These are phyloP conservation scores for Seira ritae DNA, from an alignment of 2,888 invertebrate genomes.

Conservation along the genomic window DNA sequence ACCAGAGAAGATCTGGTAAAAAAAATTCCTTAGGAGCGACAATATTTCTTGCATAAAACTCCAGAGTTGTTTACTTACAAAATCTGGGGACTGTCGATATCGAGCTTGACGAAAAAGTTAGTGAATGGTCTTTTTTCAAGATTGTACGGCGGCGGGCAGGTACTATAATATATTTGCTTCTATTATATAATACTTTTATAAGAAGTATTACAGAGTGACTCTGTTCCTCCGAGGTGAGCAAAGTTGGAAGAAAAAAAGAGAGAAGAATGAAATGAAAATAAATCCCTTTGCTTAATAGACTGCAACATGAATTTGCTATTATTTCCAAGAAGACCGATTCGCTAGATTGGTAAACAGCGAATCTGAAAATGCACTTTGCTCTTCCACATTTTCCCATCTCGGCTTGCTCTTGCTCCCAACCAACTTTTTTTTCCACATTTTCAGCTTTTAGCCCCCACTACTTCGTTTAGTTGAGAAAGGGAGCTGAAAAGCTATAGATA, in stretches of 20 bases:
- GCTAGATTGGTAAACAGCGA: slow-evolving; percentile 74
- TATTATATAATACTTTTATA: too few relatives aligned
- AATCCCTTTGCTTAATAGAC: slow-evolving; percentile 79
- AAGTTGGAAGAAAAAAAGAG: slow-evolving; percentile 50
- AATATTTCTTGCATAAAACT: too few relatives aligned
- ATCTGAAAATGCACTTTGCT: slow-evolving; percentile 74
- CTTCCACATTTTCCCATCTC: slow-evolving; percentile 71
- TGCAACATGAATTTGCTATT: slow-evolving; percentile 79
- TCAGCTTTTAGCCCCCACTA: slow-evolving; percentile 54
- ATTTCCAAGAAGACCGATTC: slow-evolving; percentile 77
- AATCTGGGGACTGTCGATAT: too few relatives aligned
- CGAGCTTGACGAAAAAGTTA: too few relatives aligned
- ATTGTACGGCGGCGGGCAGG: too few relatives aligned
- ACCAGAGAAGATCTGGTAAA: too few relatives aligned
- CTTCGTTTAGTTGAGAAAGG: slow-evolving; percentile 52
- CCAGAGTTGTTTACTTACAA: too few relatives aligned
- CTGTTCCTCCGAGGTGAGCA: slow-evolving; percentile 59
- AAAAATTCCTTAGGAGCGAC: too few relatives aligned
- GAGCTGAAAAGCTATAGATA: too few relatives aligned
- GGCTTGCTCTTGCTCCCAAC: slow-evolving; percentile 66
- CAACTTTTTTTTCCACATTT: slow-evolving; percentile 64
- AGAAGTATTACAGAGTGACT: slow-evolving; percentile 34
- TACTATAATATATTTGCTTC: too few relatives aligned
- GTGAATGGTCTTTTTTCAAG: too few relatives aligned
- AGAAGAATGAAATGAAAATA: slow-evolving; percentile 77